Conservation (phyloP, 2,888 invertebrate genomes). For the Sycophila texana region DNA sequence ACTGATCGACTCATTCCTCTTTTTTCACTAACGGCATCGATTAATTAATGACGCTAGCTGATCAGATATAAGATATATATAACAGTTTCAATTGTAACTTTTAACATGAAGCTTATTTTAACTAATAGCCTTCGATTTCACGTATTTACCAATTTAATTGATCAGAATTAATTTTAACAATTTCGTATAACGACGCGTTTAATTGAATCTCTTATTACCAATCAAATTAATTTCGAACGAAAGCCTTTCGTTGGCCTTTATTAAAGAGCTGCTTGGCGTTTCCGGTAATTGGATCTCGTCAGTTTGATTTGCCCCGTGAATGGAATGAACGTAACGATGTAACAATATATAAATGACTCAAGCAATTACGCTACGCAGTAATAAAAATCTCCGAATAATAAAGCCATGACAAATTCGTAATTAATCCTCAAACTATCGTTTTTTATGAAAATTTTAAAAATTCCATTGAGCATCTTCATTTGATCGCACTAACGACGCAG, state of each 20-base stretch:
- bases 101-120: not conserved
- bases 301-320: conserved; percentile 26
- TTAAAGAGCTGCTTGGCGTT: conserved; percentile 10
- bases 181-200: not conserved
- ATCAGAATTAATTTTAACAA: not conserved
- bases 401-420: not conserved
- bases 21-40: not conserved
- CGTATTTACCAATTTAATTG: not conserved
- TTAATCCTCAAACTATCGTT: not conserved
- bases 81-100: not conserved
- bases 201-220: conserved; percentile 19
- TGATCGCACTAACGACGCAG: no score
- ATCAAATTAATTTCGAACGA: not conserved
- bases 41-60: not conserved
- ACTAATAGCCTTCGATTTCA: not conserved
- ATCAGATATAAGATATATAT: not conserved
- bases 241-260: conserved; percentile 27
- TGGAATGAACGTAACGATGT: not conserved
- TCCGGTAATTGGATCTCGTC: conserved; percentile 45
- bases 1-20: not conserved
- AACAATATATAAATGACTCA: not conserved
- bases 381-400: not conserved
- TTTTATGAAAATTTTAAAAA: no score
- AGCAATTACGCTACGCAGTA: not conserved
- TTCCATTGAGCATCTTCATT: no score